These are phyloP conservation scores for Paraescarpia echinospica DNA, from an alignment of 1,140 invertebrate species.

Conservation along the genomic window DNA sequence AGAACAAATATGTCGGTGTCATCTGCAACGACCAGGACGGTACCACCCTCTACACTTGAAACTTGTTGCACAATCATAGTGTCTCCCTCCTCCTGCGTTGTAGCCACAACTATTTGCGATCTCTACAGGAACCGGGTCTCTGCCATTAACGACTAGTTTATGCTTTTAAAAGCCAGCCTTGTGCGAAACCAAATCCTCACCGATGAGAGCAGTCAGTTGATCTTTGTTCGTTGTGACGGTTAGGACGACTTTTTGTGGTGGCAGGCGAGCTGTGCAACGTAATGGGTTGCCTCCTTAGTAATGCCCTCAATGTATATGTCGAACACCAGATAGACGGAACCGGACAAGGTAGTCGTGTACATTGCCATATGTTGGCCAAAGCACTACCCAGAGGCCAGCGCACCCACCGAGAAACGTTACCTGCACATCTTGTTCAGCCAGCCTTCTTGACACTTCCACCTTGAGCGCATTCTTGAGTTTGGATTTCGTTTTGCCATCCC, in stretches of 20 bases:
- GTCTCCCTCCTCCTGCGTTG: background rate
- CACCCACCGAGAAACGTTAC: background rate
- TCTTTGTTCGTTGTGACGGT: background rate
- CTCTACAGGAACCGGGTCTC: no score
- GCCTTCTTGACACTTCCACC: background rate
- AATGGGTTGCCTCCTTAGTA: background rate
- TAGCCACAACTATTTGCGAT: no score
- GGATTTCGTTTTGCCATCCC: conserved; percentile 10
- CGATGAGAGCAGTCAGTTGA: no score
- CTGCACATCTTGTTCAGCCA: background rate
- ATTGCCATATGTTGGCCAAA: no score
- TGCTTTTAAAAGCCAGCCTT: background rate
- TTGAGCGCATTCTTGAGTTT: conserved; percentile 10
- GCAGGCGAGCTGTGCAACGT: no score
- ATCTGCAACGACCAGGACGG: conserved; percentile 3
- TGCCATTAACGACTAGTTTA: background rate
- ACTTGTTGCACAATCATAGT: background rate
- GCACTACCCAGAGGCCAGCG: background rate
- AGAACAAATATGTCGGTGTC: conserved; percentile 10
- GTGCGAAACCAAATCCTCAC: no score
- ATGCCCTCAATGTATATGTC: background rate
- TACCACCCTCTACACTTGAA: background rate
- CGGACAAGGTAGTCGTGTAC: no score
- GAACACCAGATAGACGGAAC: background rate
- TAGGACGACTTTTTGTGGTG: no score